Evolutionary conservation across 2,113 vertebrate species (phyloP).

Genomic region (Caracal caracal): DNA sequence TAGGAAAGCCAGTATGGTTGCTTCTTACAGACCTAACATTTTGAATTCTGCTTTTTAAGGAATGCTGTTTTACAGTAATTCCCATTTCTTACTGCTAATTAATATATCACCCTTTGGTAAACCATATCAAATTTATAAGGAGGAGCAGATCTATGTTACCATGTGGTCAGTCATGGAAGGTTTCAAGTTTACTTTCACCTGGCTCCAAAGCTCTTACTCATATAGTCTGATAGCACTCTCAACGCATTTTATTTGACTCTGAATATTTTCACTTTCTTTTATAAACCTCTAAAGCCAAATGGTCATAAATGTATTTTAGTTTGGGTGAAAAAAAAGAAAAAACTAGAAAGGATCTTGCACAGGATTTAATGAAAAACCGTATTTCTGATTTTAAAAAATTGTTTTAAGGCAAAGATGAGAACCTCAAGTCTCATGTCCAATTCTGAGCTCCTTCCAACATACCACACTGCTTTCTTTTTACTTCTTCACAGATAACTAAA

Average conservation of each 20-base stretch:
- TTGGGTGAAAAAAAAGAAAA: background rate
- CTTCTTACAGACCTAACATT: background rate
- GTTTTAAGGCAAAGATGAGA: background rate
- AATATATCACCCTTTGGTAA: background rate
- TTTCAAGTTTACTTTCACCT: background rate
- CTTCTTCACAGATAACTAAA: background rate
- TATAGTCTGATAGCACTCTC: background rate
- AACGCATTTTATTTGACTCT: background rate
- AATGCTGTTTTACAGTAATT: conserved; percentile 20
- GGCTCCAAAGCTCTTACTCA: background rate
- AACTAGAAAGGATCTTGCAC: background rate
- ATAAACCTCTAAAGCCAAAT: conserved; percentile 56
- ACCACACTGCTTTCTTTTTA: background rate
- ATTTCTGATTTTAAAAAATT: background rate
- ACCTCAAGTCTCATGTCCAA: background rate
- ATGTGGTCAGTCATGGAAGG: background rate
- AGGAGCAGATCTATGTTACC: background rate
- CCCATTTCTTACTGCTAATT: background rate
- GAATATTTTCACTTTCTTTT: conserved; percentile 46
- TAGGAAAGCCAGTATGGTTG: background rate
- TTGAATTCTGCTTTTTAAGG: conserved; percentile 7
- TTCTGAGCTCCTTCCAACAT: background rate
- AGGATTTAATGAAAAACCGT: conserved; percentile 14
- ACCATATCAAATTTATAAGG: background rate
- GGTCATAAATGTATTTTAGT: conserved; percentile 18